These are phyloP conservation scores for Etheostoma spectabile DNA, from an alignment of 2,113 vertebrate species.

Conservation along the genomic window DNA sequence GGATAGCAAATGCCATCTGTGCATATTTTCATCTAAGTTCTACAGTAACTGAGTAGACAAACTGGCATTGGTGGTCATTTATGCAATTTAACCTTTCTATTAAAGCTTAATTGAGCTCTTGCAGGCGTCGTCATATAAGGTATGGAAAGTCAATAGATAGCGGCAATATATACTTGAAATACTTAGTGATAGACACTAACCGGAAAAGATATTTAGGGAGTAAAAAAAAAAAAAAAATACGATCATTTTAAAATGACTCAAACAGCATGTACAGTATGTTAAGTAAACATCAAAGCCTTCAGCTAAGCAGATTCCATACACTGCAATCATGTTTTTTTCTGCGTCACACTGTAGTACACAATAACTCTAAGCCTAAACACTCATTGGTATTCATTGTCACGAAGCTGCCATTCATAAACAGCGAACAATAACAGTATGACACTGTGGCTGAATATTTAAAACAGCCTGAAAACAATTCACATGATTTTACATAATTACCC, in stretches of 20 bases:
- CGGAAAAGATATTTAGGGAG: background rate
- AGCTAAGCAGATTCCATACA: conserved; percentile 35
- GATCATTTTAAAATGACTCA: conserved; percentile 12
- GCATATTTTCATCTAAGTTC: conserved; percentile 18
- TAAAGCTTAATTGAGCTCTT: background rate
- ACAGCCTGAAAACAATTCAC: conserved; percentile 52
- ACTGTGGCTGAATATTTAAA: conserved; percentile 40
- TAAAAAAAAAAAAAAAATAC: background rate
- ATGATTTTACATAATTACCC: conserved; percentile 66
- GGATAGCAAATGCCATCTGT: conserved; percentile 24
- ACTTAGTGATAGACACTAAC: background rate
- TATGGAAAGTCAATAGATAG: background rate
- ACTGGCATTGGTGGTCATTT: conserved; percentile 14
- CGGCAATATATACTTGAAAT: background rate
- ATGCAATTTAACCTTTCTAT: conserved; percentile 2
- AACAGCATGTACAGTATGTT: conserved; percentile 18
- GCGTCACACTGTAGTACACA: conserved; percentile 42
- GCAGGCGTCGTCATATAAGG: background rate
- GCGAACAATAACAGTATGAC: conserved; percentile 46
- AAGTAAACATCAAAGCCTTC: conserved; percentile 60
- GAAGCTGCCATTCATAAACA: conserved; percentile 42
- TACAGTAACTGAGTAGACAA: background rate
- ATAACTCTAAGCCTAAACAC: conserved; percentile 50
- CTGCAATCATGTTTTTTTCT: conserved; percentile 42
- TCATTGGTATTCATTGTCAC: conserved; percentile 34